Conservation (phyloP, 2,888 invertebrate genomes). For the Aphodius granarius region DNA sequence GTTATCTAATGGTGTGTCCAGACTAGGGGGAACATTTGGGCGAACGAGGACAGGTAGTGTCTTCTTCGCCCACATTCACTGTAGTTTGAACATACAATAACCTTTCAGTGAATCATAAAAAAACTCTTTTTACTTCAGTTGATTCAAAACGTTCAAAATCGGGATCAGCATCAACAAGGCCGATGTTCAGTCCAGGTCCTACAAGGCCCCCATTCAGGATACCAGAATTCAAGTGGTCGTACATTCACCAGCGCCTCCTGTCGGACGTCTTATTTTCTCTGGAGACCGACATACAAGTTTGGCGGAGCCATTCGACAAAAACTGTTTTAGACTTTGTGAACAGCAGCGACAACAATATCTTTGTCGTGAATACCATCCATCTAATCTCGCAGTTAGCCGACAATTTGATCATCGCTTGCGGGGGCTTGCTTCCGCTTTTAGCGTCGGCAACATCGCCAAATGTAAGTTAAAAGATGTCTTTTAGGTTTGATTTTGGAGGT, state of each 20-base stretch:
- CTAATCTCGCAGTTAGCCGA: slow-evolving; percentile 98
- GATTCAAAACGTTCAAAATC: slow-evolving; percentile 64
- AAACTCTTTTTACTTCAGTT: slow-evolving; percentile 17
- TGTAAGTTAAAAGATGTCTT: slow-evolving; percentile 62
- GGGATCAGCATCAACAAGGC: slow-evolving; percentile 67
- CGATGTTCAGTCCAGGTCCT: slow-evolving; percentile 93
- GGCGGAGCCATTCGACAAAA: slow-evolving; percentile 92
- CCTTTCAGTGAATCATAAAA: not conserved
- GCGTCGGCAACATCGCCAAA: slow-evolving; percentile 99
- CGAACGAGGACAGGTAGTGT: no score
- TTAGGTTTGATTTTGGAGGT: not conserved
- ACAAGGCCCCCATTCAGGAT: slow-evolving; percentile 96
- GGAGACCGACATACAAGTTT: slow-evolving; percentile 94
- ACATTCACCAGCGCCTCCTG: slow-evolving; percentile 94
- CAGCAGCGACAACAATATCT: slow-evolving; percentile 97
- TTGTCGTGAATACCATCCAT: slow-evolving; percentile 99
- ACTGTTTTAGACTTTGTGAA: slow-evolving; percentile 98
- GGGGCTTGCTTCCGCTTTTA: slow-evolving; percentile 91
- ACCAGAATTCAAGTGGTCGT: slow-evolving; percentile 99
- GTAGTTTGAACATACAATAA: no score
- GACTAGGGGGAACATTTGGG: no score
- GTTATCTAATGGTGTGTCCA: no score
- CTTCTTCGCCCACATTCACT: no score
- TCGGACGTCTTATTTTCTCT: slow-evolving; percentile 96
- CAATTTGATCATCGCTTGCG: slow-evolving; percentile 98